Percentiles rank a stretch among this genome's conserved stretches.
phyloP scores from a whole-genome alignment of 2,797 vertebrate species.

The Lindbergichthys nudifrons region DNA sequence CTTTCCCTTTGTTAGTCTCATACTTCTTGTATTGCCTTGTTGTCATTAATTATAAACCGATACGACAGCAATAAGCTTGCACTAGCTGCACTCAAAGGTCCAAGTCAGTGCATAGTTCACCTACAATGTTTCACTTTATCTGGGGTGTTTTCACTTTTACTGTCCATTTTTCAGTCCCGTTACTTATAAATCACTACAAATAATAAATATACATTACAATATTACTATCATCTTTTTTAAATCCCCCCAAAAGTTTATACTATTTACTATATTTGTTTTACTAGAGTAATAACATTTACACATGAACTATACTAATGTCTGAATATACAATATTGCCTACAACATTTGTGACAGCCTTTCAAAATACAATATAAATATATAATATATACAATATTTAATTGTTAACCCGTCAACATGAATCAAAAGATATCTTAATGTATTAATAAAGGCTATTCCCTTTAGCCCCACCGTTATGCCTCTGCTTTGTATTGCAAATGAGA shows the following conservation, averaged over 20 bases:
- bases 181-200: background rate
- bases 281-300: background rate
- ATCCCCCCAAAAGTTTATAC: no score
- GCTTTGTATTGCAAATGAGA: no score
- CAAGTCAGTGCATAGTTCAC: background rate
- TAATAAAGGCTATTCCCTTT: no score
- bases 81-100: background rate
- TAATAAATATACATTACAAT: background rate
- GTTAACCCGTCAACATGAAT: no score
- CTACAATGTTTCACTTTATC: no score
- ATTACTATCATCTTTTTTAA: no score
- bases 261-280: background rate
- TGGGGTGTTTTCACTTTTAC: background rate
- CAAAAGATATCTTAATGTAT: no score
- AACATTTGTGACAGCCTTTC: background rate
- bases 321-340: constrained; percentile 1
- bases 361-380: background rate
- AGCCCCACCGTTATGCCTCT: no score
- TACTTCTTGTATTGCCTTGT: constrained; percentile 5
- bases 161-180: background rate
- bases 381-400: background rate
- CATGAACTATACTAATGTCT: background rate
- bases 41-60: constrained; percentile 14
- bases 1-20: background rate
- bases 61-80: background rate